These are phyloP conservation scores for Pristis pectinata DNA, from an alignment of 2,797 vertebrate species.

Conservation along the genomic window DNA sequence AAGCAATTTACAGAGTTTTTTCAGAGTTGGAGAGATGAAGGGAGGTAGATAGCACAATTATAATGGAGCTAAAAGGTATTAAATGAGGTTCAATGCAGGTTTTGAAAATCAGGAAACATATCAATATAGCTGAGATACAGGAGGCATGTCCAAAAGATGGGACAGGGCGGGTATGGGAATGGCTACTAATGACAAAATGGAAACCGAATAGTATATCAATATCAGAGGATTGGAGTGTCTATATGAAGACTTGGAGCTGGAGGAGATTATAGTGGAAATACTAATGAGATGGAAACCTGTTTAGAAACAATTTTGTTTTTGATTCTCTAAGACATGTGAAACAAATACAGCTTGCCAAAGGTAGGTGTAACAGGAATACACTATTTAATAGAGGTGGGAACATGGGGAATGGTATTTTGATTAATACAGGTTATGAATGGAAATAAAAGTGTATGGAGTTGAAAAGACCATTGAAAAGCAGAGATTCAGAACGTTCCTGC, in stretches of 20 bases:
- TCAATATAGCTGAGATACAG: neutral
- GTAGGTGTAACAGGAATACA: neutral
- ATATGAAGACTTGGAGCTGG: neutral
- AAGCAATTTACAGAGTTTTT: neutral
- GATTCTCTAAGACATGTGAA: neutral
- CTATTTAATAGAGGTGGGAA: neutral
- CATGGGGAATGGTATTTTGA: neutral
- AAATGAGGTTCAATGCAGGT: neutral
- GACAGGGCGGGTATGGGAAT: neutral
- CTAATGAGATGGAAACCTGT: neutral
- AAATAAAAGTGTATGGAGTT: neutral
- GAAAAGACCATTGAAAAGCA: neutral
- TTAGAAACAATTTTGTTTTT: neutral
- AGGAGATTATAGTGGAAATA: neutral
- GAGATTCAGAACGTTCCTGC: neutral
- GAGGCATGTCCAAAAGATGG: neutral
- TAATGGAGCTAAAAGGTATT: neutral
- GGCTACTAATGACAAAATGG: neutral
- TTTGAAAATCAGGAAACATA: neutral
- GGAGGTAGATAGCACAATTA: neutral
- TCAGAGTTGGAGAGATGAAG: neutral
- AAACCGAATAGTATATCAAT: neutral
- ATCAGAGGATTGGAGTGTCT: neutral
- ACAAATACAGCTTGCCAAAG: neutral
- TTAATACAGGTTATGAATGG: neutral